phyloP scores from a whole-genome alignment of 2,113 vertebrate genomes.

The Apaloderma vittatum region DNA sequence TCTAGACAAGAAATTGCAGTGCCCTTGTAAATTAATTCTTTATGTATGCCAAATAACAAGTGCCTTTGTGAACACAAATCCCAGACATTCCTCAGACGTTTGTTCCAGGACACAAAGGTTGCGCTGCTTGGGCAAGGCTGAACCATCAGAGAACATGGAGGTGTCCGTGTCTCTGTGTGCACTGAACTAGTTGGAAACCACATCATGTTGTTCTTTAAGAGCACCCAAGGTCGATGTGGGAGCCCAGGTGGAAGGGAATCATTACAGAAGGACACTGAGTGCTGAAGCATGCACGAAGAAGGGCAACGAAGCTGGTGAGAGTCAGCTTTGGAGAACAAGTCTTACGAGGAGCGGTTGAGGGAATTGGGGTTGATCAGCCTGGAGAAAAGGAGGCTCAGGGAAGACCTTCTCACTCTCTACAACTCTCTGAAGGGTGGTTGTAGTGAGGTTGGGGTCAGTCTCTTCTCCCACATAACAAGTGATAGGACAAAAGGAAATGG shows the following conservation, averaged over 20 bases:
- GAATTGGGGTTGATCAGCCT: too few relatives aligned
- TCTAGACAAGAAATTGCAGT: not conserved
- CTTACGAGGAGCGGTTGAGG: too few relatives aligned
- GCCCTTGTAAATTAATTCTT: not conserved
- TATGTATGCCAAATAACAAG: not conserved
- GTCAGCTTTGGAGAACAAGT: too few relatives aligned
- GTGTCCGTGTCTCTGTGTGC: fast-evolving
- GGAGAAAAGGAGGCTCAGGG: too few relatives aligned
- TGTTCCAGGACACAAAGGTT: not conserved
- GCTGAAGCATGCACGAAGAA: too few relatives aligned
- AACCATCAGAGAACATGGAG: not conserved
- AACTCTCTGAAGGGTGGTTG: too few relatives aligned
- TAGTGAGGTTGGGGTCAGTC: too few relatives aligned
- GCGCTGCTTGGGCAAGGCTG: not conserved
- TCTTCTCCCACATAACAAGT: too few relatives aligned
- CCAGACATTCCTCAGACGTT: not conserved
- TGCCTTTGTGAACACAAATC: not conserved
- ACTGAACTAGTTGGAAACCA: not conserved
- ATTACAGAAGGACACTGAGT: too few relatives aligned
- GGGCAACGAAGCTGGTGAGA: too few relatives aligned
- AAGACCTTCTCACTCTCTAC: too few relatives aligned
- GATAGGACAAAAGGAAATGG: too few relatives aligned
- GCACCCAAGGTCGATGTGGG: fast-evolving
- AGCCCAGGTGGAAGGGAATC: not conserved
- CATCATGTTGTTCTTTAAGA: not conserved